A percentile compares a stretch with the other conserved stretches of the same genome.
Conservation (phyloP, 2,888 invertebrate species). For the Palloptera scutellata region DNA sequence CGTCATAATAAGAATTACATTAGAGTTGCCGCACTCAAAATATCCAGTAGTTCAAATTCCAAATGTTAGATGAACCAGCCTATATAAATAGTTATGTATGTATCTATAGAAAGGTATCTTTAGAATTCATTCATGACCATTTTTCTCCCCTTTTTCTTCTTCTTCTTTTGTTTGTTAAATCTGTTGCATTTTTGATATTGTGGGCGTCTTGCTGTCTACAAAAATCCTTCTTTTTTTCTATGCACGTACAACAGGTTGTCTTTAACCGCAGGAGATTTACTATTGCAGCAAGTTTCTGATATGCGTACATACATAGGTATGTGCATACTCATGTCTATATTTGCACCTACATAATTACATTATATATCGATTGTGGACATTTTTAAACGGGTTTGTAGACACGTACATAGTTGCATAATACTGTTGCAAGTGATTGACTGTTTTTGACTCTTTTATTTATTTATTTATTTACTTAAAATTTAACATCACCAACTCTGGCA, state of each 20-base stretch:
- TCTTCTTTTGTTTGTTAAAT: too few relatives aligned
- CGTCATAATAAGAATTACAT: too few relatives aligned
- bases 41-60: too few relatives aligned
- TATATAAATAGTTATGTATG: not conserved
- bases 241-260: slow-evolving; percentile 51
- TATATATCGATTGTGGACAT: too few relatives aligned
- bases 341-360: too few relatives aligned
- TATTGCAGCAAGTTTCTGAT: slow-evolving; percentile 34
- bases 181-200: slow-evolving; percentile 10
- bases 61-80: too few relatives aligned
- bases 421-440: slow-evolving; percentile 1
- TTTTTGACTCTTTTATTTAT: slow-evolving; percentile 7
- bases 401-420: not conserved
- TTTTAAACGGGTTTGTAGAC: too few relatives aligned
- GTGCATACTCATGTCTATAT: not conserved
- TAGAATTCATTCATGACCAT: slow-evolving; percentile 10
- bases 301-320: not conserved
- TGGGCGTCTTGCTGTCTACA: slow-evolving; percentile 42
- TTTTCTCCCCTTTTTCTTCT: not conserved
- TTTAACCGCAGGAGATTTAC: slow-evolving; percentile 53
- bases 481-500: not conserved
- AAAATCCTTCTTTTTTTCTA: slow-evolving; percentile 32
- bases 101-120: not conserved
- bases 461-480: not conserved
- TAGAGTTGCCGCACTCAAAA: too few relatives aligned